A percentile compares a stretch with the other conserved stretches of the same genome.
phyloP scores from a whole-genome alignment of 2,797 vertebrate genomes.

The Leptatherina wallacei region DNA sequence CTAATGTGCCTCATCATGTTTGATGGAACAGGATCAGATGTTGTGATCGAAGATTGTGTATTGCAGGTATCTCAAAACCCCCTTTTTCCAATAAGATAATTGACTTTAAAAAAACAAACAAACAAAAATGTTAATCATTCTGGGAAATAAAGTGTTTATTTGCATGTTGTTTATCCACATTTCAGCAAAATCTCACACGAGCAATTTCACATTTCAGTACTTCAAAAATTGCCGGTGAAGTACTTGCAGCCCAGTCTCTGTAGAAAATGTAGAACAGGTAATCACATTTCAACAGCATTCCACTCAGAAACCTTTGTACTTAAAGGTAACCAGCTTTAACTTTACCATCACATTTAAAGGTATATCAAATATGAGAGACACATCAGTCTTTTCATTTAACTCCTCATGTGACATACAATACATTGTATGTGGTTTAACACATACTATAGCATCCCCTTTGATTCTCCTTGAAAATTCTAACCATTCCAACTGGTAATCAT shows the following conservation, averaged over 20 bases:
- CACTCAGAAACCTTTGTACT: background rate
- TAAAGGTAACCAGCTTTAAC: background rate
- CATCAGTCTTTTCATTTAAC: background rate
- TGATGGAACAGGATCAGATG: background rate
- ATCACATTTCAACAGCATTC: too few species aligned
- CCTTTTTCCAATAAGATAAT: background rate
- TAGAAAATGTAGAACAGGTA: too few species aligned
- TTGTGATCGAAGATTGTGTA: background rate
- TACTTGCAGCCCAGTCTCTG: background rate
- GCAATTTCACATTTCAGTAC: background rate
- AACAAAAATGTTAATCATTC: too few species aligned
- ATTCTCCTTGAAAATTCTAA: constrained; percentile 1
- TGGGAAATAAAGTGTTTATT: background rate
- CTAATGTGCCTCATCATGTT: constrained; percentile 31
- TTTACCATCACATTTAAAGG: background rate
- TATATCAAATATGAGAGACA: background rate
- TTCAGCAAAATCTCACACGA: background rate
- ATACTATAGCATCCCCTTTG: background rate
- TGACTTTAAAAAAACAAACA: too few species aligned
- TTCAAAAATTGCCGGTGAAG: background rate
- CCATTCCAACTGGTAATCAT: constrained; percentile 18
- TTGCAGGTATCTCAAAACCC: background rate
- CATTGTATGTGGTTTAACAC: background rate
- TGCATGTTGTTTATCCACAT: background rate
- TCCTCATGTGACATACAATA: background rate